Evolutionary conservation across 2,797 vertebrate genomes (phyloP).

Genomic region (Crenichthys baileyi): DNA sequence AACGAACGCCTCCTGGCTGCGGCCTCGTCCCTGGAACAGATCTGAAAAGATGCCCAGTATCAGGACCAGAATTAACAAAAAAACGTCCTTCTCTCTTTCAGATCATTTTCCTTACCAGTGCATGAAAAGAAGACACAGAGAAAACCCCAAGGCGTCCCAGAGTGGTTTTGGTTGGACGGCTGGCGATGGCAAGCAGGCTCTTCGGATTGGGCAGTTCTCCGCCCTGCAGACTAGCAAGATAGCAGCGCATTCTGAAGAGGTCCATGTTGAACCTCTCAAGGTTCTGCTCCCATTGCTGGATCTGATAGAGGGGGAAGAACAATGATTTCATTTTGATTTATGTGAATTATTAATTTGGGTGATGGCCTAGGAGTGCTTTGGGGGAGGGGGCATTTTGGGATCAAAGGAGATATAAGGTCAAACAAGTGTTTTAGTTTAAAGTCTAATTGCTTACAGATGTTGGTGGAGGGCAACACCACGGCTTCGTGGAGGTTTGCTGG

Average conservation of each 20-base stretch:
- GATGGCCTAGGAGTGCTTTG: not conserved
- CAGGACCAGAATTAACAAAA: conserved; percentile 35
- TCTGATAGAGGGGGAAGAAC: conserved; percentile 73
- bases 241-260: conserved; percentile 93
- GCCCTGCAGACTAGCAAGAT: conserved; percentile 93
- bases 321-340: not conserved
- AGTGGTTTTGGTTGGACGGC: conserved; percentile 90
- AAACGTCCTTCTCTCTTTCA: not conserved
- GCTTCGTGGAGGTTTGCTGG: conserved; percentile 46
- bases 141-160: conserved; percentile 90
- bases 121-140: conserved; percentile 94
- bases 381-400: not conserved
- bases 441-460: conserved; percentile 79
- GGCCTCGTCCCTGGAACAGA: conserved; percentile 92
- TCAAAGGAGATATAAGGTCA: conserved; percentile 55
- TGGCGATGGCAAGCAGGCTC: conserved; percentile 89
- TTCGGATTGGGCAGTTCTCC: conserved; percentile 95
- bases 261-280: conserved; percentile 95
- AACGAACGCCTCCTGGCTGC: conserved; percentile 88
- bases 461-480: conserved; percentile 40
- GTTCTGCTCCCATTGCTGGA: conserved; percentile 97
- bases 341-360: not conserved
- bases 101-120: conserved; percentile 83
- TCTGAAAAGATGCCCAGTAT: conserved; percentile 73
- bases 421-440: conserved; percentile 48